These are phyloP conservation scores for Accipiter cooperii DNA, from an alignment of 2,113 vertebrate species.

Conservation along the genomic window DNA sequence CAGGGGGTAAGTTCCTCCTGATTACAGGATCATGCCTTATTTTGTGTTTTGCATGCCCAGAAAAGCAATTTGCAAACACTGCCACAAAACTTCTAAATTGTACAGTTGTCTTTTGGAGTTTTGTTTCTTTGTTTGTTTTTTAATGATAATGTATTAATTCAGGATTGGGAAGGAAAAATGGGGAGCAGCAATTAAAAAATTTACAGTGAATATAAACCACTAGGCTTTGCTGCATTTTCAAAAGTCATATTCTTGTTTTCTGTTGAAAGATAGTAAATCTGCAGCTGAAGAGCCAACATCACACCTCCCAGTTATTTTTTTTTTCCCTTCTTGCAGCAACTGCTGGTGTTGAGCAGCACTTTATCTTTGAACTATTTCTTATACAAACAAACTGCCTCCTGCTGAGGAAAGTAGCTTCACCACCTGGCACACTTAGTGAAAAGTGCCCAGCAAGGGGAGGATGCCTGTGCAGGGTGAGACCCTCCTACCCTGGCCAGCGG, in stretches of 20 bases:
- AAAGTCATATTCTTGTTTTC: background rate
- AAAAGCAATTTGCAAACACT: background rate
- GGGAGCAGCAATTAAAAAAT: background rate
- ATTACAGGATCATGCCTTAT: background rate
- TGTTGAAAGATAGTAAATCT: background rate
- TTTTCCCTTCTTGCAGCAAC: background rate
- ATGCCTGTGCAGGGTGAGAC: background rate
- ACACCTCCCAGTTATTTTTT: background rate
- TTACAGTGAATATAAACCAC: background rate
- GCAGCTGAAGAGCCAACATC: background rate
- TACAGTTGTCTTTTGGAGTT: background rate
- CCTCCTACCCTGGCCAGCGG: rapidly evolving
- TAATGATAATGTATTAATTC: background rate
- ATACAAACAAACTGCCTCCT: background rate
- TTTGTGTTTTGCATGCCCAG: background rate
- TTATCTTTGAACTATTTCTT: background rate
- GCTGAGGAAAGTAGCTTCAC: background rate
- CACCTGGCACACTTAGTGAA: background rate
- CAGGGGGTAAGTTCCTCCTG: background rate
- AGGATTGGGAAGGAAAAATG: background rate
- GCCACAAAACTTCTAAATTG: background rate
- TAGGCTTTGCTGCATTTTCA: background rate
- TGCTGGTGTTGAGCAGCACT: background rate
- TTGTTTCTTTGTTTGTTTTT: background rate
- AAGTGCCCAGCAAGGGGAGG: background rate